Evolutionary conservation across 2,797 vertebrate species (phyloP).

Genomic region (Sebastolobus alascanus): DNA sequence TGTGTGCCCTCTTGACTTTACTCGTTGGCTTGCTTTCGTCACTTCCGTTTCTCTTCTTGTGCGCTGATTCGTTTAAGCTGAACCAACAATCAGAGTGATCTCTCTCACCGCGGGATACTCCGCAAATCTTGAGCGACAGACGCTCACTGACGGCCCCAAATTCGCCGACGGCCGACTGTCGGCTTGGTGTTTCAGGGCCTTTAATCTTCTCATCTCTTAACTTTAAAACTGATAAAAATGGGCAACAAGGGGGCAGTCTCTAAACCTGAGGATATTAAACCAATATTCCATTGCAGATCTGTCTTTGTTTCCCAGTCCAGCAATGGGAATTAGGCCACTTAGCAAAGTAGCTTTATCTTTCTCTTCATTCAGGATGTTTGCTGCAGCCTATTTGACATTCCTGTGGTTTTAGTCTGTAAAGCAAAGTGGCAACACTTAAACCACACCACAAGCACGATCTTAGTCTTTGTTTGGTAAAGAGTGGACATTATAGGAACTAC

Average conservation of each 20-base stretch:
- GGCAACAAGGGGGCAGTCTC: neutral
- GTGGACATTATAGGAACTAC: conserved; percentile 15
- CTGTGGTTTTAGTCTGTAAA: conserved; percentile 31
- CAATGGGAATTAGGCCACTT: neutral
- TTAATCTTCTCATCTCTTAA: neutral
- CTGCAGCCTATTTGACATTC: conserved; percentile 35
- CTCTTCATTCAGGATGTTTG: conserved; percentile 23
- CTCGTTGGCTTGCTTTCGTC: too few relatives aligned
- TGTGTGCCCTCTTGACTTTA: too few relatives aligned
- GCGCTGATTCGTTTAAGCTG: too few relatives aligned
- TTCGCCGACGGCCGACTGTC: too few relatives aligned
- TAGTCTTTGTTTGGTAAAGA: conserved; percentile 28
- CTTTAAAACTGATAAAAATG: neutral
- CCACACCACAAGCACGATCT: conserved; percentile 31
- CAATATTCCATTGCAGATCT: neutral
- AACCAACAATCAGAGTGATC: too few relatives aligned
- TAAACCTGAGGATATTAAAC: neutral
- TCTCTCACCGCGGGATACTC: too few relatives aligned
- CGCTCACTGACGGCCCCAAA: too few relatives aligned
- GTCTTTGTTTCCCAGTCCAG: too few relatives aligned
- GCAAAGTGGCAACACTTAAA: conserved; percentile 23
- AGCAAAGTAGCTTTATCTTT: neutral
- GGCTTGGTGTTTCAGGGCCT: too few relatives aligned
- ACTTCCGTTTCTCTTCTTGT: too few relatives aligned
- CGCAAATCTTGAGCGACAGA: too few relatives aligned